phyloP scores from a whole-genome alignment of 2,113 vertebrate species.

The Coracopsis vasa region DNA sequence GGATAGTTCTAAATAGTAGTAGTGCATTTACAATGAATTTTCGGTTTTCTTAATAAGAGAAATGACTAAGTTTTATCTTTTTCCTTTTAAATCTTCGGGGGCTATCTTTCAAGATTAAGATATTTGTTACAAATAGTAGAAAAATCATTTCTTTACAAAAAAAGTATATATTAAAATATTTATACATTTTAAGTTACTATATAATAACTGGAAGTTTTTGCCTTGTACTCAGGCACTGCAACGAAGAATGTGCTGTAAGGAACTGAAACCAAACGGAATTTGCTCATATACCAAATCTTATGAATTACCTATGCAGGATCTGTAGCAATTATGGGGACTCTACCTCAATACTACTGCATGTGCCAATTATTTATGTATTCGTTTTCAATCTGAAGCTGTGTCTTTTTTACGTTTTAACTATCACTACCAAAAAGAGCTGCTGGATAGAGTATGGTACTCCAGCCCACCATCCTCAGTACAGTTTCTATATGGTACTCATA shows the following conservation, averaged over 20 bases:
- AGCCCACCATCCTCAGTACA: background rate
- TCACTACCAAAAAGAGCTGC: background rate
- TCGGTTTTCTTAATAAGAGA: background rate
- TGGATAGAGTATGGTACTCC: conserved; percentile 20
- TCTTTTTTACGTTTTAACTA: background rate
- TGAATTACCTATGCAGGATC: background rate
- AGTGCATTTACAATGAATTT: conserved; percentile 77
- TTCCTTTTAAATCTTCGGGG: conserved; percentile 74
- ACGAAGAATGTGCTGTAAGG: background rate
- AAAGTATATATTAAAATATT: conserved; percentile 84
- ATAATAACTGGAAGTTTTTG: conserved; percentile 65
- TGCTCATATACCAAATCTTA: conserved; percentile 8
- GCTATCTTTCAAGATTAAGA: conserved; percentile 62
- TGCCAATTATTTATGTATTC: background rate
- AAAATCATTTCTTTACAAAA: conserved; percentile 81
- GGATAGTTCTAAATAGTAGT: conserved; percentile 58
- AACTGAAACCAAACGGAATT: conserved; percentile 41
- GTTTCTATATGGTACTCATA: conserved; percentile 43
- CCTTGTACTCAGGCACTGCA: conserved; percentile 36
- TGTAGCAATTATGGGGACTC: background rate
- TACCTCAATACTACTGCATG: conserved; percentile 12
- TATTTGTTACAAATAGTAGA: conserved; percentile 81
- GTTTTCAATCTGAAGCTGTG: background rate
- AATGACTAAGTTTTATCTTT: conserved; percentile 60
- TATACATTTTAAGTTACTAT: conserved; percentile 80